Conservation (phyloP, 2,888 invertebrate genomes). For the Atethmia centrago region DNA sequence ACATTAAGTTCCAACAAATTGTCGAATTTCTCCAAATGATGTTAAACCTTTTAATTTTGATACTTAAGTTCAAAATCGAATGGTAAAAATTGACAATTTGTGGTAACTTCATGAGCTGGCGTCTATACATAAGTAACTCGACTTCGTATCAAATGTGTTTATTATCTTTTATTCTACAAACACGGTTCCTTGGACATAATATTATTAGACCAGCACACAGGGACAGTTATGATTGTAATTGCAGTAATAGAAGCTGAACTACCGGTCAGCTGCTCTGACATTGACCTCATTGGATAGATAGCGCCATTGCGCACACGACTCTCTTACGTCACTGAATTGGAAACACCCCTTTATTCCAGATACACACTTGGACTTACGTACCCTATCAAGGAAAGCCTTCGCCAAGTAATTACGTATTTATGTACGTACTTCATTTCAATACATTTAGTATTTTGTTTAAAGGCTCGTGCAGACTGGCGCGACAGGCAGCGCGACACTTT, state of each 20-base stretch:
- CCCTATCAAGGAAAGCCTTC: slow-evolving; percentile 34
- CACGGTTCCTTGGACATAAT: slow-evolving; percentile 41
- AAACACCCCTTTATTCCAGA: slow-evolving; percentile 63
- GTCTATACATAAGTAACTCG: slow-evolving; percentile 1
- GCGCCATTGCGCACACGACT: slow-evolving; percentile 76
- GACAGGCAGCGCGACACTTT: no score
- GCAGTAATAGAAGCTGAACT: slow-evolving; percentile 72
- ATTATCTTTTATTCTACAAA: slow-evolving; percentile 25
- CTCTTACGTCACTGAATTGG: slow-evolving; percentile 62
- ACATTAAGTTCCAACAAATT: no score
- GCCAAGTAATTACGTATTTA: slow-evolving; percentile 13
- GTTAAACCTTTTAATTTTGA: no score
- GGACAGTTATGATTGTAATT: slow-evolving; percentile 67
- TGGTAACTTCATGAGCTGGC: no score
- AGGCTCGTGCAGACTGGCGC: no score
- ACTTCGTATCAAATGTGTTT: slow-evolving; percentile 11
- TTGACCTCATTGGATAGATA: slow-evolving; percentile 85
- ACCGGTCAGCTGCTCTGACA: slow-evolving; percentile 82
- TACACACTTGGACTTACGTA: slow-evolving; percentile 41
- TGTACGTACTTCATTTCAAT: slow-evolving; percentile 6
- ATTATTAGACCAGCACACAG: slow-evolving; percentile 62
- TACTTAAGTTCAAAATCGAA: no score
- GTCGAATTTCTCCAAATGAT: no score
- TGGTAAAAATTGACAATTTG: no score
- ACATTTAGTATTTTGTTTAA: not conserved